Evolutionary conservation across 2,888 invertebrate genomes (phyloP).

Genomic region (Chouioia cunea): DNA sequence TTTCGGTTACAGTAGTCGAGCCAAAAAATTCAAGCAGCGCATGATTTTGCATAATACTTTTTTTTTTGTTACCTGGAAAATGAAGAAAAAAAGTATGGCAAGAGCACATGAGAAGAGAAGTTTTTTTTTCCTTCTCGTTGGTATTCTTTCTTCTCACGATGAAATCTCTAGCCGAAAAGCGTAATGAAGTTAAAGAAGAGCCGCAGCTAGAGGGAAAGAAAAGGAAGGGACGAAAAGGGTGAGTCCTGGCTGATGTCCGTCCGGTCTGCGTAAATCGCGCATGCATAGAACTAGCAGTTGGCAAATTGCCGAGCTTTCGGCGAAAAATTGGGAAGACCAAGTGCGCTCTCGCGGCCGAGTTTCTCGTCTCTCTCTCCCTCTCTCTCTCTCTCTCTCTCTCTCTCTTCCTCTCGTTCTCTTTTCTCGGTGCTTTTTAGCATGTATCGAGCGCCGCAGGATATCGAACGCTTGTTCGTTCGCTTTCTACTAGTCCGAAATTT

Average conservation of each 20-base stretch:
- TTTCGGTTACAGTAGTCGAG: no score
- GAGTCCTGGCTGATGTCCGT: no score
- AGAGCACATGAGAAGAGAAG: neutral
- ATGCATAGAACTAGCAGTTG: conserved; percentile 18
- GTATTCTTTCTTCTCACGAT: neutral
- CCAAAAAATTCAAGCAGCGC: no score
- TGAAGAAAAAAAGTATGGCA: no score
- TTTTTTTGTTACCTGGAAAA: no score
- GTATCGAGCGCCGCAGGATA: conserved; percentile 33
- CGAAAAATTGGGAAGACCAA: conserved; percentile 43
- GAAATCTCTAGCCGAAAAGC: no score
- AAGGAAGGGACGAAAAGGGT: no score
- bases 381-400: neutral
- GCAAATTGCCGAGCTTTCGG: conserved; percentile 26
- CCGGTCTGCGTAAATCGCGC: no score
- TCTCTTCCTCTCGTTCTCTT: neutral
- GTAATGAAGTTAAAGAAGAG: neutral
- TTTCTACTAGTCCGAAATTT: no score
- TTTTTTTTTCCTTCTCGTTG: no score
- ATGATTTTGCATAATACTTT: no score
- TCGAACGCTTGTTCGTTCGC: no score
- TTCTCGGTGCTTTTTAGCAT: conserved; percentile 26
- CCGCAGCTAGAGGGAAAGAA: neutral
- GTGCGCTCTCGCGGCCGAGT: conserved; percentile 2
- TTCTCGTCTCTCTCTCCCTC: neutral